These are phyloP conservation scores for Psephotus haematonotus DNA, from an alignment of 2,113 vertebrate genomes.

Conservation along the genomic window DNA sequence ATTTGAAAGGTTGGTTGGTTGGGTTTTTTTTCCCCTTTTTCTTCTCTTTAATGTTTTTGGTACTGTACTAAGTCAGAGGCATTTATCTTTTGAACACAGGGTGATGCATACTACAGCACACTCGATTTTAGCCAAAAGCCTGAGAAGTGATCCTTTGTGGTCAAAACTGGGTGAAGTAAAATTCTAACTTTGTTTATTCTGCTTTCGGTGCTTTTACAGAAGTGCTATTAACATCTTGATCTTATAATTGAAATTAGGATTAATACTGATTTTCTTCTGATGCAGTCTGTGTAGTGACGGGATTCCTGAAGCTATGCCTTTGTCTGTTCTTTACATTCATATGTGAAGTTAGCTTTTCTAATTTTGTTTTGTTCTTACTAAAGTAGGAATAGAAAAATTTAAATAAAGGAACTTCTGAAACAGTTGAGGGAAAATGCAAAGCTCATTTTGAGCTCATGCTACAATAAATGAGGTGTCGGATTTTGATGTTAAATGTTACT, in stretches of 20 bases:
- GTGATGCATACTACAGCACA: not conserved
- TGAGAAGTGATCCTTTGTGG: not conserved
- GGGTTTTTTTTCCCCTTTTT: not conserved
- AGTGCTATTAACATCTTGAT: not conserved
- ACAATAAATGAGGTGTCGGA: not conserved
- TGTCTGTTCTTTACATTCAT: not conserved
- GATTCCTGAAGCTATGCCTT: not conserved
- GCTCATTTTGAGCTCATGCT: not conserved
- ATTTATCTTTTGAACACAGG: not conserved
- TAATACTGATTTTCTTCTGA: not conserved
- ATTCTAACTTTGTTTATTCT: not conserved
- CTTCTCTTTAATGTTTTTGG: not conserved
- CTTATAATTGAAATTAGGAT: not conserved
- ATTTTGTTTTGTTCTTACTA: not conserved
- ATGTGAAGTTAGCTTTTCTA: not conserved
- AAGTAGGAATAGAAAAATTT: not conserved
- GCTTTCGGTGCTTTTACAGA: not conserved
- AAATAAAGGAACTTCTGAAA: not conserved
- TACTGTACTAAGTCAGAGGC: not conserved
- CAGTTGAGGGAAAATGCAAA: not conserved
- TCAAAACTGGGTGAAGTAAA: not conserved
- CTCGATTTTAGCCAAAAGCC: not conserved
- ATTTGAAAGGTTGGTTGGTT: not conserved
- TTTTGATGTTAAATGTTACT: not conserved
- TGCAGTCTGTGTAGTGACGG: not conserved